A percentile compares a stretch with the other conserved stretches of the same genome.
Evolutionary conservation across 2,113 vertebrate genomes (phyloP).

Genomic region (Ovis aries): DNA sequence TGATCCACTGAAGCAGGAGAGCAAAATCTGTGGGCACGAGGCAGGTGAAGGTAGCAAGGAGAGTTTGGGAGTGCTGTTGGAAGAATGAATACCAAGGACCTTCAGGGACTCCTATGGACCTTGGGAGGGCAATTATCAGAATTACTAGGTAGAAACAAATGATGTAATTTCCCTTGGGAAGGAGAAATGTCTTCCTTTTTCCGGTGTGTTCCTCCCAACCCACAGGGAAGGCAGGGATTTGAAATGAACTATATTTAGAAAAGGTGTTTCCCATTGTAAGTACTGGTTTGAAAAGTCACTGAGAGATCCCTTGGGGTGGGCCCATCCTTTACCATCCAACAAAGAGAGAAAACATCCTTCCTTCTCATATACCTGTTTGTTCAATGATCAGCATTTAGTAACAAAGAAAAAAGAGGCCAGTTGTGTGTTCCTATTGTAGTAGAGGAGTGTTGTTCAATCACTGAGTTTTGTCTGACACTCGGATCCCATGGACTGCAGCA

Average conservation of each 20-base stretch:
- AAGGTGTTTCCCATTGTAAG: not conserved
- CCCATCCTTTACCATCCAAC: not conserved
- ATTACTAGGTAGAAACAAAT: not conserved
- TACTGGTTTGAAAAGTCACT: not conserved
- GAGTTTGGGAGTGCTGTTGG: not conserved
- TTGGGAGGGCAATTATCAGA: not conserved
- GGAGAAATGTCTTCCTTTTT: not conserved
- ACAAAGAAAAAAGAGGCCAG: no score
- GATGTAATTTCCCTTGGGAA: not conserved
- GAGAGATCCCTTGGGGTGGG: not conserved
- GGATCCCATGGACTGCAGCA: no score
- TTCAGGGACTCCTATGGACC: not conserved
- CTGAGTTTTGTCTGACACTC: no score
- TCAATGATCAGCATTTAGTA: no score
- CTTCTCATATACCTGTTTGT: no score
- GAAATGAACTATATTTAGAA: not conserved
- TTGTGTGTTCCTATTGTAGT: no score
- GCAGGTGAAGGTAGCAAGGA: not conserved
- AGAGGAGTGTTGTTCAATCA: no score
- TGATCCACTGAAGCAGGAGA: not conserved
- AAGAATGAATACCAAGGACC: not conserved
- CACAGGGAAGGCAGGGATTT: not conserved
- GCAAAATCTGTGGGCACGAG: not conserved
- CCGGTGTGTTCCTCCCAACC: not conserved
- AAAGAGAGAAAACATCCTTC: not conserved